Evolutionary conservation across 1,140 invertebrate species (phyloP), one percentile per base, ranked within the genome.

Genomic region (Homalodisca vitripennis): DNA sequence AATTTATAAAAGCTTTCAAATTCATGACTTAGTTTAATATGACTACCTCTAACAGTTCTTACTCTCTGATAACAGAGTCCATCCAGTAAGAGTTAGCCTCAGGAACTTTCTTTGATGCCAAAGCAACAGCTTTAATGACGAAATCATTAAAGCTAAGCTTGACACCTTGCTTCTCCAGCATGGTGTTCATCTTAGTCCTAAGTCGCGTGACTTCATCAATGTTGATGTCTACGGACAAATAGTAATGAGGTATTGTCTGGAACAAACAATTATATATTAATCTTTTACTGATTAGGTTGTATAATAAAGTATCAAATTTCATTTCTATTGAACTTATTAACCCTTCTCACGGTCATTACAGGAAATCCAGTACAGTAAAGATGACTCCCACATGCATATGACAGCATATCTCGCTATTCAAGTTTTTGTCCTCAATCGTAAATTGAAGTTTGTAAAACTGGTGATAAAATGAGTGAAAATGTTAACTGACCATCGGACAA

Each of bases 81-180:
- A 96, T 87, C 96, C 98, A 99, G 22, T 94, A 88, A 17, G 94
- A 95, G 79, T 99, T 99, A 1, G 90, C 93, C 76, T 97, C 93
- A 0, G 98, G 98, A 63, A 99, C 92, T 80, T 92, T 92, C 77
- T 89, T 89, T 80, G 92, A 95, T 10, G 98, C 94, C 66, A 95
- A 83, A 1, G 97, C 95, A 20, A 93, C 88, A 1, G 94, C 97
- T 80, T 99, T 99, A 51, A 99, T 93, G 57, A 99, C 91, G 75
- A 99, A 98, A 80, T 99, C 98, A 79, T 99, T 99, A 0, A 99
- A 87, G 26, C 95, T 98, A 14, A 99, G 76, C 81, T 97, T 95
- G 17, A 88, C 78, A 63, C 90, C 89, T 24, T 94, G 86, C 76
- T 94, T 94, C 57, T 90, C 89, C 34, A 97, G 81, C 72, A 89